A percentile compares a stretch with the other conserved stretches of the same genome.
These are phyloP conservation scores for Zoroaster sp. DNA, from an alignment of 53 echinoderm and acorn worm genomes.

Conservation along the genomic window DNA sequence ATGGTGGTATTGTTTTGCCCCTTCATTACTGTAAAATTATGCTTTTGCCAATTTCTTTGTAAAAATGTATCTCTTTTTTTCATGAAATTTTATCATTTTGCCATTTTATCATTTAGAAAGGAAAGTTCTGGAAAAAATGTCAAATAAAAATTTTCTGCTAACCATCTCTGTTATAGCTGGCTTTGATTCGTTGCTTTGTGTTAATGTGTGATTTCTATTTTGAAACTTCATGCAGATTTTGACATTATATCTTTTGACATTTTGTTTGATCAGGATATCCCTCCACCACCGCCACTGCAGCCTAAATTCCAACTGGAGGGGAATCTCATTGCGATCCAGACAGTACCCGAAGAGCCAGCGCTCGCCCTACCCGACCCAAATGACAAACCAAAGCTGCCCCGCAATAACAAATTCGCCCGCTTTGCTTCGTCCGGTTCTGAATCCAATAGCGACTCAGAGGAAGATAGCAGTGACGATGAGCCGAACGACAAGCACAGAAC, in stretches of 20 bases:
- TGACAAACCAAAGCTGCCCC: constrained; percentile 34
- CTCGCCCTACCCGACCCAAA: background rate
- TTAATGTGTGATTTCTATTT: background rate
- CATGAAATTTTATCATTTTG: background rate
- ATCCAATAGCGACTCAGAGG: background rate
- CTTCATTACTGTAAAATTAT: too few relatives aligned
- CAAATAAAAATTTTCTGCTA: background rate
- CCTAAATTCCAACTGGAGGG: constrained; percentile 63
- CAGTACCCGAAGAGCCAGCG: constrained; percentile 50
- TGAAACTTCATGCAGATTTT: background rate
- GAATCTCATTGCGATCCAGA: constrained; percentile 73
- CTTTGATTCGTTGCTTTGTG: background rate
- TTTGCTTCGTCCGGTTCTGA: constrained; percentile 25
- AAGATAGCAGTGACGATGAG: constrained; percentile 24
- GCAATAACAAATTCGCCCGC: constrained; percentile 48
- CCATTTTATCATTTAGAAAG: background rate
- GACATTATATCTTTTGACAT: background rate
- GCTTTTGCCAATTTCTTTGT: too few relatives aligned
- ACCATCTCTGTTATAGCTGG: background rate
- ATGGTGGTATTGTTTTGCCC: too few relatives aligned
- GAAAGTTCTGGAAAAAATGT: too few relatives aligned
- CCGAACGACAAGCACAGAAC: background rate
- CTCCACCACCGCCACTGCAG: constrained; percentile 44
- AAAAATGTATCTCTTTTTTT: background rate
- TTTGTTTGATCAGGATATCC: constrained; percentile 17